Conservation (phyloP, 2,797 vertebrate genomes). For the Gambusia yucatana region DNA sequence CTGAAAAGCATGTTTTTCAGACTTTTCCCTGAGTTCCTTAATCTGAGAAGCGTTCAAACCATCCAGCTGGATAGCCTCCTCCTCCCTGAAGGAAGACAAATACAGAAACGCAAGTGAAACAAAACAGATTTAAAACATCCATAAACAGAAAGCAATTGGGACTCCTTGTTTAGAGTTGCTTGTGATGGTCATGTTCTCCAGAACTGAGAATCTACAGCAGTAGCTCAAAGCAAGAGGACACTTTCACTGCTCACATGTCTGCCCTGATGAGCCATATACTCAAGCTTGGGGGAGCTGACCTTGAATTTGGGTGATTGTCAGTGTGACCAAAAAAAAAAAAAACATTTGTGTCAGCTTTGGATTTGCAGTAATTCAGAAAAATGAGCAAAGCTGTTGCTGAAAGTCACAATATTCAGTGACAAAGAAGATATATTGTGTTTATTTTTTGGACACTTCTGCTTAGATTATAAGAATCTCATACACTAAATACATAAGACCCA, state of each 20-base stretch:
- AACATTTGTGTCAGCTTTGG: too few relatives aligned
- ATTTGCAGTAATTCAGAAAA: neutral
- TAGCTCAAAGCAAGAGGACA: neutral
- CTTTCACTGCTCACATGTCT: neutral
- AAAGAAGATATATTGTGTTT: neutral
- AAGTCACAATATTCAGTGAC: neutral
- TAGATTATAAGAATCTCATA: neutral
- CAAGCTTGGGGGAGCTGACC: slow-evolving; percentile 43
- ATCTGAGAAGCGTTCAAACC: slow-evolving; percentile 97
- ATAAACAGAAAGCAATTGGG: neutral
- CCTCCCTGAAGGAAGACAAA: slow-evolving; percentile 84
- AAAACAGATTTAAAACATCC: neutral
- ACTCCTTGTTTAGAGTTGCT: neutral
- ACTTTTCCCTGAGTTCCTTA: slow-evolving; percentile 96
- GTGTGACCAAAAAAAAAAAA: neutral
- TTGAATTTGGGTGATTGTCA: slow-evolving; percentile 31
- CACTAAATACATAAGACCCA: neutral
- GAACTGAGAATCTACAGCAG: neutral
- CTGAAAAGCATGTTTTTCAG: slow-evolving; percentile 96
- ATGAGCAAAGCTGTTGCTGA: neutral
- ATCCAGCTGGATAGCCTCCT: slow-evolving; percentile 96
- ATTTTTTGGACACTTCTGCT: neutral
- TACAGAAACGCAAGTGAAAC: slow-evolving; percentile 24
- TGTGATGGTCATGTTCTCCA: neutral
- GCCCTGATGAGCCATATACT: slow-evolving; percentile 25